Base-by-base conservation (phyloP, 2,113 vertebrate species). In the Aythya baeri region DNA sequence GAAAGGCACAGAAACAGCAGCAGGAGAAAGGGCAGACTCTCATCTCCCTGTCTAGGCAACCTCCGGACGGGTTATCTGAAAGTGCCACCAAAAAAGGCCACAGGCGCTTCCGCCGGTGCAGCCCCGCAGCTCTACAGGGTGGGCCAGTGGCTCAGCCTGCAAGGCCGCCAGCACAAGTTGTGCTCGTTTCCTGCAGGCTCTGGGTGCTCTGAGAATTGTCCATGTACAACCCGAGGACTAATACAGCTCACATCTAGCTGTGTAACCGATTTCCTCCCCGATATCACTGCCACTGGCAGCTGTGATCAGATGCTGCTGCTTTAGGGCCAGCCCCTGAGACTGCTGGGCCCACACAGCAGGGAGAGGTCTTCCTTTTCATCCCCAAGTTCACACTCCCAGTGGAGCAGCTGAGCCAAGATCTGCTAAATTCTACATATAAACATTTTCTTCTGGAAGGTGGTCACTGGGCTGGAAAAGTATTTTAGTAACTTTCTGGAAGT, bases 81-180 rank as follows among this genome's bases (percentile, higher is more conserved):
- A 73, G 15, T 1, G 0, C 49, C 70, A 77, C 27, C 0, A 2
- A 87, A 78, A 89, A 88, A 86, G 20, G 27, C 34, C 65, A 67
- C 0, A 0, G 25, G 52, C 74, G 2, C 49, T 90, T 65, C 88
- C 0, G 0, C 65, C 38, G 63, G 22, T 52, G 22, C 55, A 80
- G 85, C 50, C 32, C 38, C 5, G 0, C 32, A 29, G 43, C 87
- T 74, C 25, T 32, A 17, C 38, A 9, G 27, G 55, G 50, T 0
- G 0, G 63, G 70, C 32, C 68, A 54, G 52, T 41, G 36, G 54
- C 0, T 0, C 81, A 72, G 44, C 44, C 62, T 84, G 54, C 5
- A 5, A 70, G 36, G 11, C 32, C 0, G 5, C 12, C 54, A 43
- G 66, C 62, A n/a, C 34, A 8, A 34, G 14, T 49, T n/a, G 82